Conservation (phyloP, 92 coral and sea anemone genomes). For the Umimayanthus chanpuru region DNA sequence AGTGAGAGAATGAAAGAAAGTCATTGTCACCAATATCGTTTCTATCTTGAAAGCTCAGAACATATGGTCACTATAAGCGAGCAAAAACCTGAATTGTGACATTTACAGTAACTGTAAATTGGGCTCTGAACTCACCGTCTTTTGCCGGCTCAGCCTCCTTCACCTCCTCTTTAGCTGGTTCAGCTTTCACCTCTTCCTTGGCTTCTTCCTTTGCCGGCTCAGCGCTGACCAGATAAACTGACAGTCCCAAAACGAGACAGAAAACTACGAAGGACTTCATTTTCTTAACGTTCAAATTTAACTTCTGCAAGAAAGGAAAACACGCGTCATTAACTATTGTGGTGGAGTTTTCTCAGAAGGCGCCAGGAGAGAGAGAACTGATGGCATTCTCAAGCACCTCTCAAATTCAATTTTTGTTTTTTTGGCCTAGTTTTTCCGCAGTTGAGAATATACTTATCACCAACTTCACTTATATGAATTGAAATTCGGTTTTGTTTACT, state of each 20-base stretch:
- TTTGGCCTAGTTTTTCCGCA: background rate
- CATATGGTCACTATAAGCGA: too few relatives aligned
- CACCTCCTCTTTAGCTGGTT: constrained; percentile 18
- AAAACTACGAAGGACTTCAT: constrained; percentile 79
- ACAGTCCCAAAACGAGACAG: constrained; percentile 79
- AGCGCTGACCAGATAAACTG: constrained; percentile 50
- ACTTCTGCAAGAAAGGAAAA: constrained; percentile 15
- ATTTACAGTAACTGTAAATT: background rate
- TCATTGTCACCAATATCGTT: background rate
- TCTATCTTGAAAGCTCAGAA: background rate
- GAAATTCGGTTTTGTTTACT: background rate
- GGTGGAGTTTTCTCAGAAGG: background rate
- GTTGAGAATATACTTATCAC: background rate
- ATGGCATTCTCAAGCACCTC: constrained; percentile 5
- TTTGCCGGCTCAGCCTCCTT: constrained; percentile 35
- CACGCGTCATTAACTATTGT: background rate
- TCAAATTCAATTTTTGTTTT: background rate
- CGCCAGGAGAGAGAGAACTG: background rate
- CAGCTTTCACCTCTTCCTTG: constrained; percentile 24
- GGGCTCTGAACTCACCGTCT: constrained; percentile 9
- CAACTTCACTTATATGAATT: background rate
- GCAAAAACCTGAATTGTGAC: background rate
- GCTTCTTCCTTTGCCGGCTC: constrained; percentile 58
- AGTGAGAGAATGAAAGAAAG: background rate
- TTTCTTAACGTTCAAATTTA: constrained; percentile 5